Evolutionary conservation across 2,888 invertebrate species (phyloP).

Genomic region (Andrena bicolor): DNA sequence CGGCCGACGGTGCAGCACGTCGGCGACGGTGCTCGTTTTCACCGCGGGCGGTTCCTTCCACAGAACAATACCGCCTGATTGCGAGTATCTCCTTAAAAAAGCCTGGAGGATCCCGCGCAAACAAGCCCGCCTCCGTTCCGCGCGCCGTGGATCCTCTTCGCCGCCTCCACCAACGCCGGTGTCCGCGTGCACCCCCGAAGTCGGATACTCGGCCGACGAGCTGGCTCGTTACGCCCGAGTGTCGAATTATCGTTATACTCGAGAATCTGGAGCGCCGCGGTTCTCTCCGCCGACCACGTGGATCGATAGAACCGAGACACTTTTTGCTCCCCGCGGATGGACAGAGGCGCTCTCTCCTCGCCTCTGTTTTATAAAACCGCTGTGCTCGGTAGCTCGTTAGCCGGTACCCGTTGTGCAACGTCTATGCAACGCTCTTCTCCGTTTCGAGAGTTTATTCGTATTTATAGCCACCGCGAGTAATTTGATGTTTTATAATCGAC

Average conservation of each 20-base stretch:
- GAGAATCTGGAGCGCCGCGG: conserved; percentile 65
- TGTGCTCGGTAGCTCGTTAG: too few relatives aligned
- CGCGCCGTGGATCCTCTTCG: neutral
- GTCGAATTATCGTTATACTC: conserved; percentile 73
- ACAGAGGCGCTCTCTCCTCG: neutral
- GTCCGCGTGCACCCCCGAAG: conserved; percentile 29
- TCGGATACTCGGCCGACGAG: conserved; percentile 46
- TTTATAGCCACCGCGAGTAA: neutral
- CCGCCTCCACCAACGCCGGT: conserved; percentile 4
- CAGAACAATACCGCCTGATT: conserved; percentile 73
- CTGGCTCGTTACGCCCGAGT: conserved; percentile 67
- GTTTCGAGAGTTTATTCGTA: neutral
- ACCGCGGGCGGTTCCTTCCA: conserved; percentile 69
- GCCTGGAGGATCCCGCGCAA: conserved; percentile 57
- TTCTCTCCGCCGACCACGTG: conserved; percentile 32
- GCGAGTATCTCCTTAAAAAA: conserved; percentile 69
- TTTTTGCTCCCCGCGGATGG: conserved; percentile 40
- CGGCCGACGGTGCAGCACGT: conserved; percentile 55
- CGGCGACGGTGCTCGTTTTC: conserved; percentile 69
- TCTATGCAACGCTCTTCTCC: too few relatives aligned
- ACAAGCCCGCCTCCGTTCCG: conserved; percentile 49
- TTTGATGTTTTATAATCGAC: neutral
- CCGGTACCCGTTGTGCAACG: too few relatives aligned
- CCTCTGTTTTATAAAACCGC: too few relatives aligned
- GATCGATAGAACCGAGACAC: conserved; percentile 56